Evolutionary conservation across 1,140 invertebrate species (phyloP), one percentile per base, ranked within the genome.

Genomic region (Portunus trituberculatus): DNA sequence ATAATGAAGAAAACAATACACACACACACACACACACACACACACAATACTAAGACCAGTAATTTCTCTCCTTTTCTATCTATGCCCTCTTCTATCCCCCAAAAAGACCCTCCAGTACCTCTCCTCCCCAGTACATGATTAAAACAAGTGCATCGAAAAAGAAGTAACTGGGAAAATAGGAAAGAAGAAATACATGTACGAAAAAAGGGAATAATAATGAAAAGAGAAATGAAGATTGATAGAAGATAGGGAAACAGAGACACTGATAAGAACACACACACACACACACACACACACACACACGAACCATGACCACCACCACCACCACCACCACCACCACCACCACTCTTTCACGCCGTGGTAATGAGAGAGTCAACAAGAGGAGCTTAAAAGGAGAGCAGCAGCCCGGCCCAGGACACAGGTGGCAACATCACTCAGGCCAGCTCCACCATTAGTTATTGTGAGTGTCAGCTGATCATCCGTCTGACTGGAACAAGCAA

Each of bases 261-360:
- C 10, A 84, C 10, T 14, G 59, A 12, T 84, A 25, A 32, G 52
- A 52, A 10, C 59, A 82, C 76, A 82, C 76, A 82, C 76, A 82
- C 76, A 82, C 76, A 82, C 1, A 82, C 76, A 82, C 76, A 82
- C 76, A 82, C 76, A 82, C 76, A 82, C 76, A 82, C 76, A 82
- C 28, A 82, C 7, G 20, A 4, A n/a, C 83, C n/a, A 84, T 25
- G 28, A 28, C 25, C n/a, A 84, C 83, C n/a, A 2, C 4, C 83
- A 84, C 83, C 31, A 87, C 84, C 25, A 31, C 14, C 28, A 32
- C 31, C 14, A 46, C 31, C 31, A 46, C 39, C 12, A 32, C 84
- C 25, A 32, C 31, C 84, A 46, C 67, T n/a, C 67, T n/a, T 20
- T 76, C 4, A 76, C 67, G n/a, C 67, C 16, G 16, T 1, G 6